Evolutionary conservation across 2,113 vertebrate species (phyloP), one percentile per base, ranked within the genome.

Genomic region (Gallinago media): DNA sequence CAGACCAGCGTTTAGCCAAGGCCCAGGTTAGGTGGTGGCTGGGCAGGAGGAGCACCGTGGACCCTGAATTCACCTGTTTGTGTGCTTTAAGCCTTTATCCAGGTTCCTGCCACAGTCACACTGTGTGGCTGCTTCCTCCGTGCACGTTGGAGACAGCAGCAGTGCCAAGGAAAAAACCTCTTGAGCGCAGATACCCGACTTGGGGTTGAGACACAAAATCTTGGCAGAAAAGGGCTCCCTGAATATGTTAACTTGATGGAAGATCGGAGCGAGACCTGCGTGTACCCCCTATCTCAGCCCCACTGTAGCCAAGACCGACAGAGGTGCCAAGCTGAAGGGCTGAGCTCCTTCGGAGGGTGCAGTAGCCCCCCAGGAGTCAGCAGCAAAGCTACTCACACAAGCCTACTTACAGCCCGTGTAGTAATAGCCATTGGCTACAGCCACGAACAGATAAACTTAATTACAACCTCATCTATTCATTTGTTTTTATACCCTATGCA

Each of bases 1-100:
- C 40, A 44, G 18, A 34, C 14, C 25, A 17, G 10, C 0, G 2
- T 42, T 59, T 55, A 68, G 40, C 54, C 0, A 0, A 62, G 25
- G 46, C 79, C 67, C 36, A 32, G 67, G 50, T 74, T 88, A 49
- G 9, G 12, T 1, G 8, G 50, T 55, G 65, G 25, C 70, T 92
- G 61, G 29, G 52, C 55, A 84, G 68, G 20, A 56, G 63, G 26
- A 87, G 61, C 46, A 44, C 10, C 15, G 27, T 22, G 92, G 72
- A 74, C 26, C 16, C 34, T 0, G 9, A 67, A 63, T 67, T 88
- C 59, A 62, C 52, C 54, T 75, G 21, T 26, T 59, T 23, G 12
- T 49, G 63, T 31, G 59, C 47, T 91, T 65, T 40, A 36, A 65
- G 61, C 2, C 2, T 52, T 91, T 6, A 38, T 23, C 8, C 11